Percentiles rank a stretch among this genome's conserved stretches.
Conservation (phyloP, 2,888 invertebrate genomes). For the Xylocampa areola region DNA sequence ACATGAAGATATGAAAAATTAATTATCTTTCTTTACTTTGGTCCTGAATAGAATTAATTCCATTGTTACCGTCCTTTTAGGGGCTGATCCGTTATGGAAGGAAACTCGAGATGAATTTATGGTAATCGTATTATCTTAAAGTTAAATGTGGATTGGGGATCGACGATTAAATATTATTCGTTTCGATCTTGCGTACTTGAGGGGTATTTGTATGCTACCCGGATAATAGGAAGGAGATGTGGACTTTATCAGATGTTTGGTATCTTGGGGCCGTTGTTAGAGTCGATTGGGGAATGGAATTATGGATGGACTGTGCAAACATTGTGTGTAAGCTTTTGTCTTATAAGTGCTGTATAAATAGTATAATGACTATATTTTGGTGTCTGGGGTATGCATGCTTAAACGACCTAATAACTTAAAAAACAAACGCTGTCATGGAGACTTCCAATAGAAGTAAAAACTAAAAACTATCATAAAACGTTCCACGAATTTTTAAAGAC, state of each 20-base stretch:
- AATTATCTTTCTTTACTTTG: conserved; percentile 58
- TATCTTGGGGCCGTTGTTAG: conserved; percentile 26
- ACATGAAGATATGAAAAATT: conserved; percentile 56
- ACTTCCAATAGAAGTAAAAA: too few relatives aligned
- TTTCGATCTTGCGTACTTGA: conserved; percentile 24
- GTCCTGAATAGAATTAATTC: conserved; percentile 56
- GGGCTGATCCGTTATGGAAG: conserved; percentile 43
- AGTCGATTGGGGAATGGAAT: conserved; percentile 11
- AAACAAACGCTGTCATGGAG: too few relatives aligned
- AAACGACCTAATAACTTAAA: too few relatives aligned
- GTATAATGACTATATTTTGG: too few relatives aligned
- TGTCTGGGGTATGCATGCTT: too few relatives aligned
- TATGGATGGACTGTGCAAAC: background rate
- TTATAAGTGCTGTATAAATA: too few relatives aligned
- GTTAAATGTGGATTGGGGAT: conserved; percentile 60
- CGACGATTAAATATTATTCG: conserved; percentile 53
- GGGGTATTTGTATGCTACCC: conserved; percentile 42
- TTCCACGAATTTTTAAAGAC: too few relatives aligned
- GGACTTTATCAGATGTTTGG: conserved; percentile 35
- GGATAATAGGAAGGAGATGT: conserved; percentile 9
- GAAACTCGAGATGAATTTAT: conserved; percentile 55
- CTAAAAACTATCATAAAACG: too few relatives aligned
- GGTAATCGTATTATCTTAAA: conserved; percentile 60
- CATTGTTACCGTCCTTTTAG: conserved; percentile 54
- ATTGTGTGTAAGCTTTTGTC: too few relatives aligned